Evolutionary conservation across 1,140 invertebrate species (phyloP).

Genomic region (Augochlora pura): DNA sequence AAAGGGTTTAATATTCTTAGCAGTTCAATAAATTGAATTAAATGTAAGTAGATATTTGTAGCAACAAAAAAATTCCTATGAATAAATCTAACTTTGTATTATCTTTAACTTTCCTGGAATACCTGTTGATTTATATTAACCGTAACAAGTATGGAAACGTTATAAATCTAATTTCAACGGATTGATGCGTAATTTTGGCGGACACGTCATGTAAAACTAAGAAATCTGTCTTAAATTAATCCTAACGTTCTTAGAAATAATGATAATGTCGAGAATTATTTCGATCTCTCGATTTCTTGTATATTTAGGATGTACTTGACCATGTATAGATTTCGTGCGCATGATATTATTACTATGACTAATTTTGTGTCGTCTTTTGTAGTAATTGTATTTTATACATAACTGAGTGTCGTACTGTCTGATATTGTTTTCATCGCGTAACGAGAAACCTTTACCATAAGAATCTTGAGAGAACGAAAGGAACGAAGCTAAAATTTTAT

Average conservation of each 20-base stretch:
- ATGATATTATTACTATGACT: conserved; percentile 28
- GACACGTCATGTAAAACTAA: conserved; percentile 24
- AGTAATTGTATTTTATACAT: conserved; percentile 29
- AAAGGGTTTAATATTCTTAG: conserved; percentile 1
- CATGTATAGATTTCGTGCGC: conserved; percentile 22
- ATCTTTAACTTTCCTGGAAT: neutral
- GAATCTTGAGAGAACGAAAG: conserved; percentile 14
- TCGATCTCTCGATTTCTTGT: neutral
- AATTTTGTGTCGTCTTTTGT: conserved; percentile 44
- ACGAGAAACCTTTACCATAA: neutral
- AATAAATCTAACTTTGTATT: neutral
- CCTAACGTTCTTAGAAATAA: conserved; percentile 25
- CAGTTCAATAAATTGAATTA: neutral
- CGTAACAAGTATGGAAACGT: conserved; percentile 6
- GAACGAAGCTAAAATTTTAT: neutral
- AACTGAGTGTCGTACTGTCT: conserved; percentile 48
- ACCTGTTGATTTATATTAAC: conserved; percentile 22
- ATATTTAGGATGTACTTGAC: conserved; percentile 11
- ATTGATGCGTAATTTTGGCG: conserved; percentile 16
- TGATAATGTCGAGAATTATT: conserved; percentile 26
- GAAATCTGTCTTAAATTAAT: conserved; percentile 36
- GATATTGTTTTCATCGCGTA: conserved; percentile 4
- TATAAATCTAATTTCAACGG: conserved; percentile 14
- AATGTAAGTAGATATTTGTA: conserved; percentile 18
- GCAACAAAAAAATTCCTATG: conserved; percentile 12